phyloP scores from a whole-genome alignment of 1,140 invertebrate genomes.

The Trissolcus basalis region DNA sequence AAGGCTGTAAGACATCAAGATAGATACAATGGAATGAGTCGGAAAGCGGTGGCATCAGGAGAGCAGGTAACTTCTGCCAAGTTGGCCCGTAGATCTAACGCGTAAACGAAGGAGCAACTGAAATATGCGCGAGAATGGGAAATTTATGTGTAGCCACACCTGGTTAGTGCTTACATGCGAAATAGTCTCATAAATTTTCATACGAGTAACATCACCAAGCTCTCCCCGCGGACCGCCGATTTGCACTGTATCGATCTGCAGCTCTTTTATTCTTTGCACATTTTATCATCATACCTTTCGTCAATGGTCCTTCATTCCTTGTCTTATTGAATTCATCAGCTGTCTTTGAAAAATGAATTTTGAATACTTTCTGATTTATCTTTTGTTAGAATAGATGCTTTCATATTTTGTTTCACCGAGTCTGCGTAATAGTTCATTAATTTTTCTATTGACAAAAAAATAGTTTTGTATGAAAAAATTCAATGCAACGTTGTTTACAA shows the following conservation, averaged over 20 bases:
- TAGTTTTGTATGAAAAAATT: neutral
- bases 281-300: constrained; percentile 41
- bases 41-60: constrained; percentile 45
- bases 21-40: constrained; percentile 53
- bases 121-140: constrained; percentile 74
- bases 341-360: no score
- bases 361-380: no score
- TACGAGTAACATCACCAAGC: constrained; percentile 63
- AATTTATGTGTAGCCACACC: constrained; percentile 77
- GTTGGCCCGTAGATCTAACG: constrained; percentile 66
- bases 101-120: constrained; percentile 67
- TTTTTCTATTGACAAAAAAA: no score
- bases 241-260: constrained; percentile 56
- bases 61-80: constrained; percentile 71
- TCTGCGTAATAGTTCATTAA: no score
- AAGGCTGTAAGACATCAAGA: constrained; percentile 30
- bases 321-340: no score
- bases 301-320: constrained; percentile 4
- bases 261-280: constrained; percentile 21
- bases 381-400: no score
- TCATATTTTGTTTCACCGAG: no score
- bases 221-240: constrained; percentile 64
- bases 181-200: constrained; percentile 76
- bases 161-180: constrained; percentile 75
- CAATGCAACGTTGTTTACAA: constrained; percentile 28